Base-by-base conservation (phyloP, 2,888 invertebrate species). In the Zaprionus bogoriensis region DNA sequence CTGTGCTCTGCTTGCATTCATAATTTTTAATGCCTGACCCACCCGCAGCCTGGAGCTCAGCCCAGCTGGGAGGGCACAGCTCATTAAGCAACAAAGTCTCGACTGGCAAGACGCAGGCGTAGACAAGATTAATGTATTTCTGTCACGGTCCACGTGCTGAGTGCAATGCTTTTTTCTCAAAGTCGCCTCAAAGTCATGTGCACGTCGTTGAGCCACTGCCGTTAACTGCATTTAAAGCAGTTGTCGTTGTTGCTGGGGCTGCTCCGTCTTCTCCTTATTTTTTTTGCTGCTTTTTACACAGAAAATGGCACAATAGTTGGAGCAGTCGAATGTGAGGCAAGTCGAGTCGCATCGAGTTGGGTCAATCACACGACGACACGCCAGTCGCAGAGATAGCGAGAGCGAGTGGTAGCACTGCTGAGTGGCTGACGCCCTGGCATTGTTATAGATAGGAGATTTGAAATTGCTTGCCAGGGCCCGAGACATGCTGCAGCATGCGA, bases 161-260 rank as follows among this genome's bases (percentile, higher is more conserved):
- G 58, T 48, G 53, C 54, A 67, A 22, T 30, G 45, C 10, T 32
- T 17, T 27, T 32, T 45, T 41, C 27, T 48, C 22, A 32, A 23
- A 32, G 50, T 32, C 23, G 53, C 30, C 85, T 79, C 86, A 81
- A 81, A 82, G 80, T 82, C 80, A 81, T 81, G 77, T 85, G 69
- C 83, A 72, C 76, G 72, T 72, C 67, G 46, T 42, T 44, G 53
- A 62, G 60, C 58, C 32, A 59, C 55, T 62, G 59, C 75, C 58
- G 74, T 60, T 67, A 65, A 71, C 78, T 80, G 86, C 81, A 81
- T 80, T 86, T 83, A 83, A 86, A 86, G 80, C 75, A 75, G 78
- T 59, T 73, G 52, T 36, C 44, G 72, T 47, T 47, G 17, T 39
- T 12, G 14, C 14, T 19, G 27, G 27, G 7, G 20, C 10, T 28